Base-by-base conservation (phyloP, 2,888 invertebrate genomes). In the Erebia ligea region DNA sequence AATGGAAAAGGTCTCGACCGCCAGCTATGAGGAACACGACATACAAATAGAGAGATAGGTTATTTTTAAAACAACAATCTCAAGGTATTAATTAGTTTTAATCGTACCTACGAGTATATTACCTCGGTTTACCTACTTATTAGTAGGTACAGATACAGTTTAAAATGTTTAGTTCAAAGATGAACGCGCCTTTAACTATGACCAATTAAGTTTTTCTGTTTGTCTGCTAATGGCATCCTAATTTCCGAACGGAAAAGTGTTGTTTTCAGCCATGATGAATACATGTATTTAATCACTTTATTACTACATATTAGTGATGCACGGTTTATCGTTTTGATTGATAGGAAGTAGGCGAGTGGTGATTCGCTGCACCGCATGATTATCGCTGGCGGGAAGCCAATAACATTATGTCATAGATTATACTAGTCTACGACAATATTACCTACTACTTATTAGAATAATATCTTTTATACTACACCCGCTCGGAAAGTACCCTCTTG, bases 301-400 rank as follows among this genome's bases (percentile, higher is more conserved):
- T 62, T 54, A 68, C 62, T 66, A 40, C 58, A 59, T 15, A 67
- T 68, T 68, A 68, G 66, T 66, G 42, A 67, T 68, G 63, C 63
- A 58, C 56, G 48, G 34, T 54, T 42, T 56, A n/a, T 19, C 58
- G 72, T 50, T n/a, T 52, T 65, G 59, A 50, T 67, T 19, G 58
- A 40, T 59, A 62, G 68, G 65, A 65, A 73, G 57, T 62, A 52
- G 56, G 67, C 42, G 56, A 73, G 57, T 68, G 10, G 54, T 69
- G 65, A 69, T 65, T 68, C 25, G 11, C 63, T 59, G 48, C 70
- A 73, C 61, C 61, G 73, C 70, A 68, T 15, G 21, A 21, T 5
- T 48, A 19, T 61, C 50, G 61, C 64, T 57, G 13, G 56, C 17
- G 67, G 68, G 48, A 61, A 50, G 17, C 25, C 13, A 58, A 34